Evolutionary conservation across 2,113 vertebrate species (phyloP), one percentile per base, ranked within the genome.

Genomic region (Rostratula benghalensis): DNA sequence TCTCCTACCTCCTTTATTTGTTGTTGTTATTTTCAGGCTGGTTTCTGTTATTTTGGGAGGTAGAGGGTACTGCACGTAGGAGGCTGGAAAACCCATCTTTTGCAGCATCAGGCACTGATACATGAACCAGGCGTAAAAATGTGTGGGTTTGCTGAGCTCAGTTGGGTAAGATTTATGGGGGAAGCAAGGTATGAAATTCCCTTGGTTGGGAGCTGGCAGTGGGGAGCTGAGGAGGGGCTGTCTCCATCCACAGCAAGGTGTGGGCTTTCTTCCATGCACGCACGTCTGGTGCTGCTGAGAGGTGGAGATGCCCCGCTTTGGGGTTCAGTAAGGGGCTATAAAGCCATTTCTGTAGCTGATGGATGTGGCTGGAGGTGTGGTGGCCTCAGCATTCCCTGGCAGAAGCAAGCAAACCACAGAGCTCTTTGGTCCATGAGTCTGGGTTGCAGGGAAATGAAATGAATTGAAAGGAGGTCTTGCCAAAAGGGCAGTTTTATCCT

Each of bases 321-420:
- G 88, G 43, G 3, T 60, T 85, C 7, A 4, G 45, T 25, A 9
- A 37, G 50, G 80, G 48, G 7, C 70, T 85, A 1, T n/a, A 57
- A 53, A 76, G 33, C 48, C 0, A 0, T 54, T 43, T 2, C 5
- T 33, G 33, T 56, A 54, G 67, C 46, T 1, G 10, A 7, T 11
- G 61, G 67, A 45, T 35, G 59, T 64, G 83, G 67, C 70, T 86
- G 57, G 35, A 73, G 82, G 53, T 0, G 0, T 13, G 57, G 28
- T 27, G 78, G 57, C 75, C 85, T 68, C 61, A 21, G 67, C 57
- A 11, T 43, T 59, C 67, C 48, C 70, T 48, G 81, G 81, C 77
- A 71, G 9, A 41, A 50, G 25, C 17, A 11, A 63, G 57, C 8
- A 77, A 59, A 63, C 45, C 59, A 65, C 63, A 19, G 8, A 28